Conservation (phyloP, 2,113 vertebrate species). For the Chitala chitala region DNA sequence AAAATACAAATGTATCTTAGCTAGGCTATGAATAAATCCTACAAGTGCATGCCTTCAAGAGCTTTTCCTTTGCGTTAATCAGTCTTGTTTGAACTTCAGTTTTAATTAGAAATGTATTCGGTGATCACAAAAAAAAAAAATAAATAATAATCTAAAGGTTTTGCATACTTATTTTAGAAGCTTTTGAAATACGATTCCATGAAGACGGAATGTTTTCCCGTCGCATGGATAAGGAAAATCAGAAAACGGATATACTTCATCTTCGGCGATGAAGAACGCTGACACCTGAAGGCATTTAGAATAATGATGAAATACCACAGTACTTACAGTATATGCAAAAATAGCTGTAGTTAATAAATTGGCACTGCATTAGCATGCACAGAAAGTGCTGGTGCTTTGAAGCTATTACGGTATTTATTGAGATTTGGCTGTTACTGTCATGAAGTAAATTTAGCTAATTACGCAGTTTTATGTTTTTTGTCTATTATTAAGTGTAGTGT, state of each 20-base stretch:
- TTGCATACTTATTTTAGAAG: no score
- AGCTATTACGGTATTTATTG: no score
- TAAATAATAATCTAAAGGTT: no score
- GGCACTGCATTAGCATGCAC: not conserved
- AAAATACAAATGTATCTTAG: slow-evolving; percentile 13
- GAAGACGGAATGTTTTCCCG: not conserved
- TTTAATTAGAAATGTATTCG: slow-evolving; percentile 14
- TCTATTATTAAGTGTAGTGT: not conserved
- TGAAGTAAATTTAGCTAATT: not conserved
- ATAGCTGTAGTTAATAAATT: not conserved
- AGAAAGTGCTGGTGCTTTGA: no score
- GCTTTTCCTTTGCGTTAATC: not conserved
- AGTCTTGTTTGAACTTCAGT: slow-evolving; percentile 4
- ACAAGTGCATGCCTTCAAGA: not conserved
- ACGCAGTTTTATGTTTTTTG: not conserved
- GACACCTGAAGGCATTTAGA: slow-evolving; percentile 15
- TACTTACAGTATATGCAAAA: no score
- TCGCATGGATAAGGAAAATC: not conserved
- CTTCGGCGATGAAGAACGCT: slow-evolving; percentile 6
- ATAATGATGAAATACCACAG: not conserved
- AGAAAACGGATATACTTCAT: not conserved
- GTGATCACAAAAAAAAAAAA: no score
- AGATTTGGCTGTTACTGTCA: no score
- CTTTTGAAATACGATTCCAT: not conserved
- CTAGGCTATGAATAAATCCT: not conserved